Evolutionary conservation across 2,888 invertebrate species (phyloP), one percentile per base, ranked within the genome.

Genomic region (Synanthedon andrenaeformis): DNA sequence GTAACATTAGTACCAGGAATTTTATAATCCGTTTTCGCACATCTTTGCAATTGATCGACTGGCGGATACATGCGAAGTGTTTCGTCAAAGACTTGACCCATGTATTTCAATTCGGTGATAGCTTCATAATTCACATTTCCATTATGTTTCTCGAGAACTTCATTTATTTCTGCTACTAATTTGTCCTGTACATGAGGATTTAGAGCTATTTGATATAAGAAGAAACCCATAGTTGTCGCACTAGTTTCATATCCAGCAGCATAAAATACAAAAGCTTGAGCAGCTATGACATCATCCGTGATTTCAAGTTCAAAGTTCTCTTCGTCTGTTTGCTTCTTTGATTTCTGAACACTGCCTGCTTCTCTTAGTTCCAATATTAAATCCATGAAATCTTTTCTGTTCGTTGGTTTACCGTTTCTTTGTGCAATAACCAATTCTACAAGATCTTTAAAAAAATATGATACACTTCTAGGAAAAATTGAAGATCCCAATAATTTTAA

Each of bases 51-150:
- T 10, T 70, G 57, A 4, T 76, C 72, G 3, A 80, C 69, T 1
- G 85, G 75, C 2, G 88, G 84, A 64, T 79, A 83, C 58, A 80
- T 76, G 23, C 89, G 66, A 23, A 88, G 61, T 0, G 81, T 76
- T 62, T 89, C 89, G 52, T 69, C 66, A 11, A 82, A 70, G 12
- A 76, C 76, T 64, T 73, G 72, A 14, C 77, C 74, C 53, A 87
- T 55, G 57, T 85, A 87, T 12, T 64, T 62, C 72, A 88, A 70
- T 19, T 80, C 78, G 19, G 62, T 65, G 10, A 88, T 50, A 0
- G 67, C 58, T 1, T 86, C 82, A 45, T 82, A 85, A 3, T 73
- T 73, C 17, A 87, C 51, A 55, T 75, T 57, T 0, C 74, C 77
- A 4, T 72, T 60, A 52, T 70, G 57, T 51, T 67, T 66, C 0